Conservation (phyloP, 2,888 invertebrate species). For the Oscheius sp. region DNA sequence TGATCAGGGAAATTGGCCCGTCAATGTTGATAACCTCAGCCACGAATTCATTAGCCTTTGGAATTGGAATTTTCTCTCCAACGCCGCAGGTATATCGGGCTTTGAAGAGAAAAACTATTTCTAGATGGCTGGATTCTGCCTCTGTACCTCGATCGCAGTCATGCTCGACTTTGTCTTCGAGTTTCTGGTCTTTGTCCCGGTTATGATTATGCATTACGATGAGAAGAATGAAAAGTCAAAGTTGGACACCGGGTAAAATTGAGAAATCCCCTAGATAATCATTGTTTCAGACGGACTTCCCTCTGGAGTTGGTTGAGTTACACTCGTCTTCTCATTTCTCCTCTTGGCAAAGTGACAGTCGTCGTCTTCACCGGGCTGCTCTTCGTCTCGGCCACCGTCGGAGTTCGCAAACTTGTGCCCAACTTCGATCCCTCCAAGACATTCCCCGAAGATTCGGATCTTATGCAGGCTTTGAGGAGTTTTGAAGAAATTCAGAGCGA, state of each 20-base stretch:
- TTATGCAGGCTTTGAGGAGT: conserved; percentile 54
- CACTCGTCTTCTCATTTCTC: conserved; percentile 45
- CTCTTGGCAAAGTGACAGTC: conserved; percentile 45
- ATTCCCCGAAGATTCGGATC: conserved; percentile 64
- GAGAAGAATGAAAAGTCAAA: conserved; percentile 39
- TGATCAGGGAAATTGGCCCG: conserved; percentile 55
- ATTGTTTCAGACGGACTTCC: not conserved
- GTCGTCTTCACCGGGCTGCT: conserved; percentile 50
- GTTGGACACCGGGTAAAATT: conserved; percentile 4
- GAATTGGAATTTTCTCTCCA: conserved; percentile 57
- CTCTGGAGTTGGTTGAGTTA: conserved; percentile 41
- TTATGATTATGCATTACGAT: conserved; percentile 54
- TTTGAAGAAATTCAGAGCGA: conserved; percentile 60
- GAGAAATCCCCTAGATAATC: not conserved
- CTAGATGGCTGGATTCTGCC: conserved; percentile 65
- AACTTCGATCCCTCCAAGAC: conserved; percentile 69
- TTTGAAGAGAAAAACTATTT: not conserved
- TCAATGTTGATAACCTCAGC: conserved; percentile 60
- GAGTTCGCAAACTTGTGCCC: conserved; percentile 56
- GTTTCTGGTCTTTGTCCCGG: conserved; percentile 64
- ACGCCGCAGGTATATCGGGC: conserved; percentile 45
- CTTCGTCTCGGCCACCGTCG: conserved; percentile 52
- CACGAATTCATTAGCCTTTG: conserved; percentile 60
- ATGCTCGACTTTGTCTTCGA: conserved; percentile 66
- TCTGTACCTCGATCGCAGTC: conserved; percentile 68